Percentiles rank a stretch among this genome's conserved stretches.
Conservation (phyloP, 2,113 vertebrate genomes). For the Colinus virginianus region DNA sequence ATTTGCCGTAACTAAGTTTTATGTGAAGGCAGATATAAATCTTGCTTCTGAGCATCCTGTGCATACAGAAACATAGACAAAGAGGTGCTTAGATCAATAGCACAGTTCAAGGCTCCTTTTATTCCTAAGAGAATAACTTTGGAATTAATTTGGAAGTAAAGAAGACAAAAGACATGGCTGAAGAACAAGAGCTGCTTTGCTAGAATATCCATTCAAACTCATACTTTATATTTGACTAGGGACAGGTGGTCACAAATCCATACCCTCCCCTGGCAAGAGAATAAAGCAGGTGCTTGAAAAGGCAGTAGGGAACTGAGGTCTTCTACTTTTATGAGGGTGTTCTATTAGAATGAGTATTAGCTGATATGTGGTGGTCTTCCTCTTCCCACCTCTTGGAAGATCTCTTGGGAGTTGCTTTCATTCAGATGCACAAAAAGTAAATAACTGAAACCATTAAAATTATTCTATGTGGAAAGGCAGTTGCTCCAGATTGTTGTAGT, state of each 20-base stretch:
- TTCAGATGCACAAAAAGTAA: neutral
- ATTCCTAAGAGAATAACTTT: neutral
- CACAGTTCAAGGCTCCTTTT: neutral
- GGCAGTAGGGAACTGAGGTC: neutral
- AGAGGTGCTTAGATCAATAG: neutral
- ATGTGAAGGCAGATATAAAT: neutral
- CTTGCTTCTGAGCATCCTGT: neutral
- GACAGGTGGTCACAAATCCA: neutral
- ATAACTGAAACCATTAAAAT: neutral
- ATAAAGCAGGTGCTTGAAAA: neutral
- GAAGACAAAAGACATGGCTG: neutral
- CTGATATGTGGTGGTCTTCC: neutral
- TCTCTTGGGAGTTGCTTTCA: neutral
- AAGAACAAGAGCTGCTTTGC: neutral
- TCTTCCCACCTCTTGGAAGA: neutral
- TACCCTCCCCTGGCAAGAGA: fast-evolving
- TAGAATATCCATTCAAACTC: neutral
- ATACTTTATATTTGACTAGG: neutral
- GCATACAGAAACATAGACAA: neutral
- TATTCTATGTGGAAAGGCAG: neutral
- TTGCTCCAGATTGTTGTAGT: neutral
- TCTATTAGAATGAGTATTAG: neutral
- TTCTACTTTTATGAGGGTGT: neutral
- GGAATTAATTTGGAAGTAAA: neutral
- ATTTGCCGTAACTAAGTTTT: neutral